These are phyloP conservation scores for Larimichthys crocea DNA, from an alignment of 2,113 vertebrate genomes.

Conservation along the genomic window DNA sequence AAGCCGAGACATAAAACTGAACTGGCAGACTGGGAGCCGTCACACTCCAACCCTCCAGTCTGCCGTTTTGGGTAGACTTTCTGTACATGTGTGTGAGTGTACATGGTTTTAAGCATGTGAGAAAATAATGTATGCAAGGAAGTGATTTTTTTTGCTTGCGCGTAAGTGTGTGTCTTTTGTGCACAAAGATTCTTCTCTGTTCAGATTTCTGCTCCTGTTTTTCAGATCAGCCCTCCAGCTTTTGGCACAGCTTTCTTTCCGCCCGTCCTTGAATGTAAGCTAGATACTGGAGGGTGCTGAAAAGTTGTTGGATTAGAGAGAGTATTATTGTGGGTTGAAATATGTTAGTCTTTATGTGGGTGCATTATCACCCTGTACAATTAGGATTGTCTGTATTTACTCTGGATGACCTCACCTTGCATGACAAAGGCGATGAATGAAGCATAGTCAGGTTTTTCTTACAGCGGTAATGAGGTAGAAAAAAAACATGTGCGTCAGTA, in stretches of 20 bases:
- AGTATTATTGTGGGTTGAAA: slow-evolving; percentile 59
- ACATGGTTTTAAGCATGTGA: slow-evolving; percentile 29
- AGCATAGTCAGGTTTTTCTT: slow-evolving; percentile 23
- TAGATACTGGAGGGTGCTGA: slow-evolving; percentile 64
- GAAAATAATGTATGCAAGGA: slow-evolving; percentile 48
- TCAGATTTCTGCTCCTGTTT: slow-evolving; percentile 38
- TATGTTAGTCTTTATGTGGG: slow-evolving; percentile 62
- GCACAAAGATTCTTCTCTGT: slow-evolving; percentile 8
- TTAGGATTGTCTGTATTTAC: slow-evolving; percentile 66
- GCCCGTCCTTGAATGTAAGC: slow-evolving; percentile 60
- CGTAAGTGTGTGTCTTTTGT: slow-evolving; percentile 23
- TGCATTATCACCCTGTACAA: slow-evolving; percentile 71
- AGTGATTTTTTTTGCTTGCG: slow-evolving; percentile 1
- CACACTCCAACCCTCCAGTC: slow-evolving; percentile 61
- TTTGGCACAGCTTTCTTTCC: slow-evolving; percentile 22
- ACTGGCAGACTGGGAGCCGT: slow-evolving; percentile 70
- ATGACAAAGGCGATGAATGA: slow-evolving; percentile 22
- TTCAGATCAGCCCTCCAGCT: slow-evolving; percentile 54
- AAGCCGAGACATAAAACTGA: slow-evolving; percentile 80
- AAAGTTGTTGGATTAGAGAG: slow-evolving; percentile 61
- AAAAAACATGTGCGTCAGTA: neutral
- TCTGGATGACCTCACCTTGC: slow-evolving; percentile 62
- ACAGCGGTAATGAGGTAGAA: slow-evolving; percentile 24
- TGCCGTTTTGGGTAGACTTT: slow-evolving; percentile 41
- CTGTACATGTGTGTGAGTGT: slow-evolving; percentile 11